Evolutionary conservation across 2,888 invertebrate species (phyloP).

Genomic region (Lordiphosa andalusiaca): DNA sequence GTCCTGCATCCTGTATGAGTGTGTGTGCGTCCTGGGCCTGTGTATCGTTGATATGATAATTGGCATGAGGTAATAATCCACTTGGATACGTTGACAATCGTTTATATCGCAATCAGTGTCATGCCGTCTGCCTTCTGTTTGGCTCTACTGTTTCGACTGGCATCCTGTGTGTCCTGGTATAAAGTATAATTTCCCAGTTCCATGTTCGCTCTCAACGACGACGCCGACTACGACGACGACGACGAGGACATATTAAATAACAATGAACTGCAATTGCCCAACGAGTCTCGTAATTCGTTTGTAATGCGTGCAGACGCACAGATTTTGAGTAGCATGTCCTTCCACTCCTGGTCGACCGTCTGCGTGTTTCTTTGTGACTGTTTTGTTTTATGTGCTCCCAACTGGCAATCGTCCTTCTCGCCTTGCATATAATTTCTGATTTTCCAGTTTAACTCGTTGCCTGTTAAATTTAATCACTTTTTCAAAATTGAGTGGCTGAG

Average conservation of each 20-base stretch:
- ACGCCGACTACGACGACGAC: constrained; percentile 37
- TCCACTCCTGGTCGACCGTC: constrained; percentile 10
- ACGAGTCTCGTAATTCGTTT: constrained; percentile 70
- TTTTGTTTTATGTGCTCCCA: constrained; percentile 55
- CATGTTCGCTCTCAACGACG: constrained; percentile 33
- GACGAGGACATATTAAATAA: constrained; percentile 76
- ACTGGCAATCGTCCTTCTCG: constrained; percentile 44
- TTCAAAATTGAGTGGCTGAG: constrained; percentile 24
- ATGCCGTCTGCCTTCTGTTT: constrained; percentile 55
- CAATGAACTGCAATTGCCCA: constrained; percentile 77
- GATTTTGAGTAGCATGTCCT: constrained; percentile 61
- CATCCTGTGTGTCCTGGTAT: constrained; percentile 53
- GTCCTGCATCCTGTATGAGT: constrained; percentile 33
- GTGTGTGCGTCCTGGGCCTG: constrained; percentile 41
- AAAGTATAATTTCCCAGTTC: constrained; percentile 68
- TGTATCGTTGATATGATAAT: constrained; percentile 76
- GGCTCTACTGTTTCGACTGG: constrained; percentile 30
- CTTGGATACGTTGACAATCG: constrained; percentile 77
- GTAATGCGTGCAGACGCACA: constrained; percentile 75
- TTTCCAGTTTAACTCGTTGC: constrained; percentile 56
- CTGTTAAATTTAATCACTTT: constrained; percentile 65
- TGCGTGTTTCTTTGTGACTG: constrained; percentile 34
- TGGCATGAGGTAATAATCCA: constrained; percentile 77
- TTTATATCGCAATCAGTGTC: constrained; percentile 76
- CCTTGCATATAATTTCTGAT: constrained; percentile 64